phyloP scores from a whole-genome alignment of 2,888 invertebrate species.

The Euzetes globulus region DNA sequence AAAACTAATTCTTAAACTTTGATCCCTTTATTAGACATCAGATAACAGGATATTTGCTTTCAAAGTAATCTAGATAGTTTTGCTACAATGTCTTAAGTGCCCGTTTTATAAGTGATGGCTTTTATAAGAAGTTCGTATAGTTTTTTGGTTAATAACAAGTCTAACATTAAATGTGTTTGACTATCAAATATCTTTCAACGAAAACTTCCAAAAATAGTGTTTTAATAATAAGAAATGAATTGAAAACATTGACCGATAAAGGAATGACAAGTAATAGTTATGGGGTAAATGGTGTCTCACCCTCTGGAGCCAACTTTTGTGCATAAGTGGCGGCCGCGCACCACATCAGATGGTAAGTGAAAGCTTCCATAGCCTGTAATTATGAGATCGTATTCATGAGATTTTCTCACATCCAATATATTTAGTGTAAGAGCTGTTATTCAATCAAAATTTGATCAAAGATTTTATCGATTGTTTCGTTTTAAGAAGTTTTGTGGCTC shows the following conservation, averaged over 20 bases:
- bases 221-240: no score
- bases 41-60: no score
- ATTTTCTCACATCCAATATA: background rate
- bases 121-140: no score
- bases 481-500: background rate
- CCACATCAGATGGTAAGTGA: slow-evolving; percentile 82
- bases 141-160: no score
- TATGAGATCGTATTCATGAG: slow-evolving; percentile 13
- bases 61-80: no score
- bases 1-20: no score
- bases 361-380: slow-evolving; percentile 62
- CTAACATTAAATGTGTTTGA: no score
- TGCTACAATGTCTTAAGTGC: no score
- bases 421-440: background rate
- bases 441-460: slow-evolving; percentile 1
- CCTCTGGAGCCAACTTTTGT: slow-evolving; percentile 71
- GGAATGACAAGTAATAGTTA: background rate
- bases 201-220: no score
- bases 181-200: no score
- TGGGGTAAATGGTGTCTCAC: slow-evolving; percentile 43
- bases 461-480: slow-evolving; percentile 14
- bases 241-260: background rate
- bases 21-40: no score
- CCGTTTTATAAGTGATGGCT: no score
- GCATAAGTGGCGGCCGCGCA: slow-evolving; percentile 82